A percentile compares a stretch with the other conserved stretches of the same genome.
phyloP scores from a whole-genome alignment of 2,888 invertebrate species.

The Caenorhabditis uteleia region DNA sequence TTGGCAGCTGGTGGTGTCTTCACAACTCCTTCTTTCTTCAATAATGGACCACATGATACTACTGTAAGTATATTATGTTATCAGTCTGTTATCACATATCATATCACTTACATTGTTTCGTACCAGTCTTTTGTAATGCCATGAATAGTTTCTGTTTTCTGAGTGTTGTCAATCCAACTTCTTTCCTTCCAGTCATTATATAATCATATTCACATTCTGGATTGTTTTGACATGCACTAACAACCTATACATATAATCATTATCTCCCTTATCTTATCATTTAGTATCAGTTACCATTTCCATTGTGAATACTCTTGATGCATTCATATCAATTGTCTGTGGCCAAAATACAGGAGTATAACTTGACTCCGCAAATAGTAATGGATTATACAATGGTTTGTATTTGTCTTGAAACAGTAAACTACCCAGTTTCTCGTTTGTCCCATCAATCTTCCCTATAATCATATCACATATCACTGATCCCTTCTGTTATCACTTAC shows the following conservation, averaged over 20 bases:
- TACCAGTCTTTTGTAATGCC: slow-evolving; percentile 41
- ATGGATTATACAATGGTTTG: slow-evolving; percentile 64
- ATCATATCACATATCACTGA: background rate
- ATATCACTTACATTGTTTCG: slow-evolving; percentile 39
- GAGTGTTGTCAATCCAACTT: slow-evolving; percentile 47
- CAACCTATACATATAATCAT: slow-evolving; percentile 18
- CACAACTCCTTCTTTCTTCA: slow-evolving; percentile 57
- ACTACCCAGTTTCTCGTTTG: slow-evolving; percentile 50
- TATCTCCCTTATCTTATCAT: too few relatives aligned
- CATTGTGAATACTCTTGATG: slow-evolving; percentile 54
- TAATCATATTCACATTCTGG: slow-evolving; percentile 59
- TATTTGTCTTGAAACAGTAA: slow-evolving; percentile 58
- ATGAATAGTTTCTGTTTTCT: slow-evolving; percentile 45
- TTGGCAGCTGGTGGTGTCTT: slow-evolving; percentile 57
- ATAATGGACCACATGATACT: slow-evolving; percentile 57
- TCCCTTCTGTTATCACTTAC: slow-evolving; percentile 21
- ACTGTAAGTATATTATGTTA: slow-evolving; percentile 35
- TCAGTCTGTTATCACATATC: background rate
- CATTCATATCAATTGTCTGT: slow-evolving; percentile 49
- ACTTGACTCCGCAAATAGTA: slow-evolving; percentile 52
- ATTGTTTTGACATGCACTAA: slow-evolving; percentile 47
- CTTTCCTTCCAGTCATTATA: slow-evolving; percentile 54
- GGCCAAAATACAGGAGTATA: slow-evolving; percentile 57
- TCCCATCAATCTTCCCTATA: slow-evolving; percentile 56
- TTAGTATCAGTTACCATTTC: slow-evolving; percentile 37